Evolutionary conservation across 2,113 vertebrate species (phyloP), one percentile per base, ranked within the genome.

Genomic region (Solea senegalensis): DNA sequence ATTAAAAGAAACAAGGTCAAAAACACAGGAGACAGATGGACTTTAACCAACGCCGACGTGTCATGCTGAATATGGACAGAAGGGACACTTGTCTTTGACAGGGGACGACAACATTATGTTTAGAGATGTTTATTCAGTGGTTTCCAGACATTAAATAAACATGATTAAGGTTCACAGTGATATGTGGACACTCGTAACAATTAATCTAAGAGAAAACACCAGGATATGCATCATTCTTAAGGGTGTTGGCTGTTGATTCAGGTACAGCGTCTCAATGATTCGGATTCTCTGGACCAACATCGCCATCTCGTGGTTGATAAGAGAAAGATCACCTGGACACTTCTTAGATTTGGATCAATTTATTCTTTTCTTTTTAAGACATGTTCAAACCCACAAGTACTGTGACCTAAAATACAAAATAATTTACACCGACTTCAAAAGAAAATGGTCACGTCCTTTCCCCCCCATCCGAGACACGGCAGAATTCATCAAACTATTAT

Each of bases 281-380:
- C 8, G 21, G 3, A 44, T 51, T 65, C 6, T 1, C 12, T 80
- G 41, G 41, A 51, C 3, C 65, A 74, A 86, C 65, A 81, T 51
- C 49, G 89, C 73, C 89, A 71, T 58, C 86, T 80, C 63, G 84
- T 85, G 92, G 87, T 26, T 0, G 61, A 54, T 2, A 48, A 12
- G 7, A 15, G 12, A 34, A 69, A 63, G 39, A 5, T 28, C 56
- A 54, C 4, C 43, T 8, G 8, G 13, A 46, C 45, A 46, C 45
- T 3, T 11, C 45, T 8, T 12, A 12, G 26, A 26, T 26, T 52
- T 49, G 2, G 13, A 50, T 6, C 9, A 12, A 3, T 46, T 9
- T 51, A 11, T 45, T 21, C 1, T 15, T 44, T 26, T 11, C 12
- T 3, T 3, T 21, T 12, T 41, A 4, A 57, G 8, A 64, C 2